Evolutionary conservation across 1,140 invertebrate genomes (phyloP).

Genomic region (Coenobita brevimanus): DNA sequence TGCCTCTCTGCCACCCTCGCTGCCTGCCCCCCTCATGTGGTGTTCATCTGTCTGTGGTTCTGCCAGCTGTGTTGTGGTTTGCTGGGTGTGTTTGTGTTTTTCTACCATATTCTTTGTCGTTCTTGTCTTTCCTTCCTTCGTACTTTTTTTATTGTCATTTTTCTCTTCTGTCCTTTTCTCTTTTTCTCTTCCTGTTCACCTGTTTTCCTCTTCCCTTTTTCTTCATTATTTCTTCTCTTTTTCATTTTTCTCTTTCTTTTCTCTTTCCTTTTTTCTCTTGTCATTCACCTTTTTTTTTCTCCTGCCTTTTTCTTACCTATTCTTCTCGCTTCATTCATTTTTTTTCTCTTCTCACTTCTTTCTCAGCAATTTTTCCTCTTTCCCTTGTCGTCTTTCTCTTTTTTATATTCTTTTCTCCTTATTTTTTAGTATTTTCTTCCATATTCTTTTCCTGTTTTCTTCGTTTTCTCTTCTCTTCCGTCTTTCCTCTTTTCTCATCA

Average conservation of each 20-base stretch:
- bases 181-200: background rate
- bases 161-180: background rate
- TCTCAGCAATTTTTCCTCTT: background rate
- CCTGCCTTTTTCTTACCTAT: background rate
- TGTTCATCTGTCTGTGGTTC: background rate
- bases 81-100: background rate
- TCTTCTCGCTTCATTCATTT: background rate
- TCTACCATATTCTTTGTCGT: background rate
- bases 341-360: background rate
- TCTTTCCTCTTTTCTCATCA: background rate
- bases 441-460: background rate
- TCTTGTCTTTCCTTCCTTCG: background rate
- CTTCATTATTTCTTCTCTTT: background rate
- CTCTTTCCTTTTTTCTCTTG: background rate
- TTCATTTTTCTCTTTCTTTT: background rate
- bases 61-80: background rate
- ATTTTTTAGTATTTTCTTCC: background rate
- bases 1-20: too few species aligned
- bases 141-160: background rate
- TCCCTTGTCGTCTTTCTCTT: background rate
- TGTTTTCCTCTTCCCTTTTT: background rate
- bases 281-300: too few species aligned
- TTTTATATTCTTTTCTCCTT: background rate
- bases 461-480: background rate
- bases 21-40: too few species aligned